Evolutionary conservation across 2,797 vertebrate species (phyloP).

Genomic region (Sciurus vulgaris): DNA sequence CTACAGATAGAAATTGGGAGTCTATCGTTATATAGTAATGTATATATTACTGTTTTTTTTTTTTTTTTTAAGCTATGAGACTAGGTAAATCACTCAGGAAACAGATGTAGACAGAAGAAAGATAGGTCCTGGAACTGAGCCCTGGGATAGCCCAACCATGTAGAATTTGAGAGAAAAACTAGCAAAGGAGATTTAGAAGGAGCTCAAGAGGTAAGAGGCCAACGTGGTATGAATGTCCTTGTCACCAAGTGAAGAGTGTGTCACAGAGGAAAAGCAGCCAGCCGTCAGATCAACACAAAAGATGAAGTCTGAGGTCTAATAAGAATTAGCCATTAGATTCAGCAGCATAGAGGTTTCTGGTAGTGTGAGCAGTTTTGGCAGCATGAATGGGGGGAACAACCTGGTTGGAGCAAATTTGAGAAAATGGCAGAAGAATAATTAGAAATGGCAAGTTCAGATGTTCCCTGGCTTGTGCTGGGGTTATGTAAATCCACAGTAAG

Average conservation of each 20-base stretch:
- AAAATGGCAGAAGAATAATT: slow-evolving; percentile 31
- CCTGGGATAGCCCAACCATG: neutral
- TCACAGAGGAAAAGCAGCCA: neutral
- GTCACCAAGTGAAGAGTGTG: neutral
- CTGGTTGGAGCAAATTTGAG: neutral
- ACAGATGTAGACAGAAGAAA: neutral
- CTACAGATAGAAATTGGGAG: neutral
- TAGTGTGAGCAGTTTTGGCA: neutral
- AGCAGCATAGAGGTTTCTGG: neutral
- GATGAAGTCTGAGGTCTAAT: neutral
- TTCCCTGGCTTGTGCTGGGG: neutral
- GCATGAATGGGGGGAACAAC: neutral
- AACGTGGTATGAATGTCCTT: neutral
- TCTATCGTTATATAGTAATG: neutral
- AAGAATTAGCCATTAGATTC: neutral
- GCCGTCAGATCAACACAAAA: neutral
- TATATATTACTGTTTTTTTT: neutral
- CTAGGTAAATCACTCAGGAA: neutral
- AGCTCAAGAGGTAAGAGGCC: neutral
- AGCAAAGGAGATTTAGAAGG: neutral
- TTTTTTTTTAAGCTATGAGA: slow-evolving; percentile 29
- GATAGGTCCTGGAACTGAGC: neutral
- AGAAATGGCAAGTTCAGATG: neutral
- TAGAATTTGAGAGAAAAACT: slow-evolving; percentile 12
- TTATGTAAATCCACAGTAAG: neutral